Conservation (phyloP, 1,140 invertebrate genomes). For the Bombus pascuorum region DNA sequence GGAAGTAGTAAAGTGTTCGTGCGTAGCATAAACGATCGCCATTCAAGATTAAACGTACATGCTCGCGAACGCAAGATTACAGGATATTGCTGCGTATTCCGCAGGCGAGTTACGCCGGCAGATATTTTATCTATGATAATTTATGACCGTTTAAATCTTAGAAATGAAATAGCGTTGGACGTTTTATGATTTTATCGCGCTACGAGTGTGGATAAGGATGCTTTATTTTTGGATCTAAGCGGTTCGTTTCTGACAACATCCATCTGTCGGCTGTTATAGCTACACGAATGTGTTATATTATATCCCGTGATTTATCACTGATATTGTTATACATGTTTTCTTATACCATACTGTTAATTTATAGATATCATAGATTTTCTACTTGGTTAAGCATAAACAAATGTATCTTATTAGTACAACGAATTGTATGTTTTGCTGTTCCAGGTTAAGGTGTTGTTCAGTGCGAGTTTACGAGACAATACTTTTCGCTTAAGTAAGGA, state of each 20-base stretch:
- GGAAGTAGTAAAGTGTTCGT: neutral
- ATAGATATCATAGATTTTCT: too few relatives aligned
- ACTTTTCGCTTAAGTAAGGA: neutral
- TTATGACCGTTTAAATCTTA: conserved; percentile 37
- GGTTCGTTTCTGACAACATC: neutral
- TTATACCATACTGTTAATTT: neutral
- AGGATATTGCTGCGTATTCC: neutral
- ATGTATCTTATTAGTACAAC: too few relatives aligned
- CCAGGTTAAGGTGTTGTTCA: neutral
- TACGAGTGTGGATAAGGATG: conserved; percentile 11
- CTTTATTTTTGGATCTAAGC: conserved; percentile 30
- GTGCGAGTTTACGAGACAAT: neutral
- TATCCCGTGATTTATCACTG: too few relatives aligned
- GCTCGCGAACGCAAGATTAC: conserved; percentile 19
- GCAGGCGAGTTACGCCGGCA: neutral
- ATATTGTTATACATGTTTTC: too few relatives aligned
- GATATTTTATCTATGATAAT: conserved; percentile 22
- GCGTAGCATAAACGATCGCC: neutral
- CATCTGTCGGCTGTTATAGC: neutral
- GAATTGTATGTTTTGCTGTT: neutral
- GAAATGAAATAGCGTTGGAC: conserved; percentile 15
- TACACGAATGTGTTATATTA: too few relatives aligned
- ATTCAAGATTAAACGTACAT: conserved; percentile 15
- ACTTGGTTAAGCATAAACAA: too few relatives aligned
- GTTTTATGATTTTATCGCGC: conserved; percentile 19